Base-by-base conservation (phyloP, 2,888 invertebrate species). In the Thereva unica region DNA sequence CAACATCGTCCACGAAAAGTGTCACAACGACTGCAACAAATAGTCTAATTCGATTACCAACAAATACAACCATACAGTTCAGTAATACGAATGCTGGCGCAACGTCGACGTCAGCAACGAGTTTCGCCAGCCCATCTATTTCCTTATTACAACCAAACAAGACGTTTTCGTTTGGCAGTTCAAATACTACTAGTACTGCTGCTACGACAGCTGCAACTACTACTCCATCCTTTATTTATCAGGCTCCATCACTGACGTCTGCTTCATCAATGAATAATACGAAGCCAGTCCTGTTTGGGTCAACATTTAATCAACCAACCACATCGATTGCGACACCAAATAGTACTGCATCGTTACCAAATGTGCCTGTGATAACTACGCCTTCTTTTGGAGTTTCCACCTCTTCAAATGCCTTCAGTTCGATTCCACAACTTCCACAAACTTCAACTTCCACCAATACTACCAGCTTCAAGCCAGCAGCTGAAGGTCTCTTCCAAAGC, bases 11-110 rank as follows among this genome's bases (percentile, higher is more conserved):
- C 34, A 45, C 37, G 37, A 10, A 7, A 41, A 12, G n/a, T 47
- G 38, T 34, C 34, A 49, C 55, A 9, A 40, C 23, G 37, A 23
- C 61, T 40, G 44, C 61, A 40, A 12, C 10, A 42, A 34, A 35
- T 9, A 12, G 47, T 47, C 12, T 10, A 2, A 9, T n/a, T 47
- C 23, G 23, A 57, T 59, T 73, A 35, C 64, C 69, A n/a, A 68
- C 69, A 5, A 50, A 6, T n/a, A 12, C n/a, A 47, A 47, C 23
- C 23, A 10, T n/a, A 10, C n/a, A 47, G n/a, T 10, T 9, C 5
- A 55, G 49, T 63, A 23, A 23, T 23, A 23, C 53, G 2, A 35
- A 65, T 12, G 47, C 63, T 10, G 10, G 64, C 10, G 40, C 52
- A 2, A 55, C 64, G 49, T 44, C 54, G 6, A 35, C 59, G 41